Percentiles rank a stretch among this genome's conserved stretches.
Conservation (phyloP, 2,888 invertebrate genomes). For the Neoitamus cyanurus region DNA sequence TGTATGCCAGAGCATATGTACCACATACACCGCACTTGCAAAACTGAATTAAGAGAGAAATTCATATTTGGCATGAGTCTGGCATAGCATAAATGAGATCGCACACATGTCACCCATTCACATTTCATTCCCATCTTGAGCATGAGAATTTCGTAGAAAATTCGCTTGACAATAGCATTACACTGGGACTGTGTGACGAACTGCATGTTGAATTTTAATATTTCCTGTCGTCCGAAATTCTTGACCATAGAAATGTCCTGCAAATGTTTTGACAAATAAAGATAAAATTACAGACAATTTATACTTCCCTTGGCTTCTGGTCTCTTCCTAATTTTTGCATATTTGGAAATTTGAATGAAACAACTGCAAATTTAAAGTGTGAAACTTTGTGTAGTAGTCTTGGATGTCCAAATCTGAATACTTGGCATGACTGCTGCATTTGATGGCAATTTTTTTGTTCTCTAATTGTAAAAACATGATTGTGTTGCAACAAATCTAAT, state of each 20-base stretch:
- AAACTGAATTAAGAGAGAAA: not conserved
- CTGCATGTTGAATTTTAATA: not conserved
- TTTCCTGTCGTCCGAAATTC: not conserved
- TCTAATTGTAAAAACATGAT: too few species aligned
- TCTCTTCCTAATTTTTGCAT: not conserved
- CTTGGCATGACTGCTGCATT: too few species aligned
- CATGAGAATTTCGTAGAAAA: not conserved
- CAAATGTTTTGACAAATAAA: not conserved
- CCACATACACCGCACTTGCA: not conserved
- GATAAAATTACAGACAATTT: not conserved
- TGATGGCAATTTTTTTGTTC: too few species aligned
- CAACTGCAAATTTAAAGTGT: not conserved
- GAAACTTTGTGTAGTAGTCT: not conserved
- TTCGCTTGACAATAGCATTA: not conserved
- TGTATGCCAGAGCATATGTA: not conserved
- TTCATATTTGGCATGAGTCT: not conserved
- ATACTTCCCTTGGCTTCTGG: not conserved
- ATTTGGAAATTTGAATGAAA: not conserved
- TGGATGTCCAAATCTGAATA: not conserved
- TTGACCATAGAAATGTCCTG: not conserved
- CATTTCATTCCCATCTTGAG: not conserved
- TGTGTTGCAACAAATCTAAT: too few species aligned
- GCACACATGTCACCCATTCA: not conserved
- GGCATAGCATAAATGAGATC: not conserved
- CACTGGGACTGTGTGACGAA: not conserved